Percentiles rank a stretch among this genome's conserved stretches.
These are phyloP conservation scores for Austrolebias charrua DNA, from an alignment of 2,797 vertebrate genomes.

Conservation along the genomic window DNA sequence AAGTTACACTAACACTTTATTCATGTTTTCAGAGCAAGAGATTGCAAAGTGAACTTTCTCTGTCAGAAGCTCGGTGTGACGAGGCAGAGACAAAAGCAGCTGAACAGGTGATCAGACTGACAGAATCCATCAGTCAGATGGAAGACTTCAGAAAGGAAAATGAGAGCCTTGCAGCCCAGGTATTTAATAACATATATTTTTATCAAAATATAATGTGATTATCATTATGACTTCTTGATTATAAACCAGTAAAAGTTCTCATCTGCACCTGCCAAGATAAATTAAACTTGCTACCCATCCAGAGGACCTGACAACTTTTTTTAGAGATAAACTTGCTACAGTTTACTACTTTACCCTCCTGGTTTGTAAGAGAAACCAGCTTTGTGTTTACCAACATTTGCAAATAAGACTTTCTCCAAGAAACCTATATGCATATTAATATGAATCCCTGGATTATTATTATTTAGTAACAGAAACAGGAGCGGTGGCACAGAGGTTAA, in stretches of 20 bases:
- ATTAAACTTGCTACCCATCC: too few relatives aligned
- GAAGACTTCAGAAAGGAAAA: slow-evolving; percentile 58
- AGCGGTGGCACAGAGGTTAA: too few relatives aligned
- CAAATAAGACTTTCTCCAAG: background rate
- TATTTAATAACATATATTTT: slow-evolving; percentile 29
- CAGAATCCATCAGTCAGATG: slow-evolving; percentile 43
- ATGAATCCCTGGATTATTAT: background rate
- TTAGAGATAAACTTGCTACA: too few relatives aligned
- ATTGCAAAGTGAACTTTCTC: slow-evolving; percentile 70
- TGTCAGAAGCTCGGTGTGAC: slow-evolving; percentile 64
- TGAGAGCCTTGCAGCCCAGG: slow-evolving; percentile 54
- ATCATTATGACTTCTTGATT: background rate
- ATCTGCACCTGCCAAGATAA: background rate
- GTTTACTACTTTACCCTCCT: too few relatives aligned
- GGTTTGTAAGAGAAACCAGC: background rate
- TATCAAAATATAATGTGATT: too few relatives aligned
- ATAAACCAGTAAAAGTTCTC: too few relatives aligned
- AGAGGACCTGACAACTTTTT: too few relatives aligned
- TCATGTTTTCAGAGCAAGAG: slow-evolving; percentile 63
- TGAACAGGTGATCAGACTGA: slow-evolving; percentile 54
- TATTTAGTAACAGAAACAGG: background rate
- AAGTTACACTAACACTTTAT: background rate
- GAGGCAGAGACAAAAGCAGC: slow-evolving; percentile 63
- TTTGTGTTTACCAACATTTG: background rate
- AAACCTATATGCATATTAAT: background rate